Evolutionary conservation across 2,888 invertebrate genomes (phyloP).

Genomic region (Drosophila meridiana): DNA sequence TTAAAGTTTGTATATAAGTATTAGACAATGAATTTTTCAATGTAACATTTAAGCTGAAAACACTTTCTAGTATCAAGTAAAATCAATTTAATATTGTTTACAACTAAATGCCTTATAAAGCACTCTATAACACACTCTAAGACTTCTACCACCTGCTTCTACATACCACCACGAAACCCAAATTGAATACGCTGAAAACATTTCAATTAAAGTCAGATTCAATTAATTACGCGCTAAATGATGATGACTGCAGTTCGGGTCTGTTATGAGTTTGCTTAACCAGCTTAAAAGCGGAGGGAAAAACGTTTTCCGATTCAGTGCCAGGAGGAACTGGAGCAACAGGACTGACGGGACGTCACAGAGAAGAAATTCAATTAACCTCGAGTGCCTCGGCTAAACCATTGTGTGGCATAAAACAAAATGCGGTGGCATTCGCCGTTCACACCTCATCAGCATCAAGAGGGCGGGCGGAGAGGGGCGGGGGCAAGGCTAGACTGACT

Average conservation of each 20-base stretch:
- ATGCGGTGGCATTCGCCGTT: conserved; percentile 79
- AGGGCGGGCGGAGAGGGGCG: neutral
- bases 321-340: conserved; percentile 32
- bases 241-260: conserved; percentile 57
- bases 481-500: conserved; percentile 23
- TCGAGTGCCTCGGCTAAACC: conserved; percentile 80
- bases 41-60: neutral
- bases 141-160: neutral
- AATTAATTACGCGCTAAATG: conserved; percentile 76
- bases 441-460: conserved; percentile 79
- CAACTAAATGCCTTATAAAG: neutral
- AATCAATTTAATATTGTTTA: neutral
- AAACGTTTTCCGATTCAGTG: conserved; percentile 68
- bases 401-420: conserved; percentile 72
- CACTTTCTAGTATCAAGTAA: neutral
- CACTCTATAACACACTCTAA: neutral
- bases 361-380: conserved; percentile 84
- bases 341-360: conserved; percentile 27
- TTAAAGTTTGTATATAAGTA: too few relatives aligned
- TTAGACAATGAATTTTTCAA: too few relatives aligned
- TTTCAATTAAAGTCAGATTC: conserved; percentile 79
- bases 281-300: conserved; percentile 67
- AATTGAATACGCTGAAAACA: conserved; percentile 58
- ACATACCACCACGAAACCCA: neutral
- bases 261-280: conserved; percentile 53